phyloP scores from a whole-genome alignment of 2,888 invertebrate genomes.

The Muscina levida region DNA sequence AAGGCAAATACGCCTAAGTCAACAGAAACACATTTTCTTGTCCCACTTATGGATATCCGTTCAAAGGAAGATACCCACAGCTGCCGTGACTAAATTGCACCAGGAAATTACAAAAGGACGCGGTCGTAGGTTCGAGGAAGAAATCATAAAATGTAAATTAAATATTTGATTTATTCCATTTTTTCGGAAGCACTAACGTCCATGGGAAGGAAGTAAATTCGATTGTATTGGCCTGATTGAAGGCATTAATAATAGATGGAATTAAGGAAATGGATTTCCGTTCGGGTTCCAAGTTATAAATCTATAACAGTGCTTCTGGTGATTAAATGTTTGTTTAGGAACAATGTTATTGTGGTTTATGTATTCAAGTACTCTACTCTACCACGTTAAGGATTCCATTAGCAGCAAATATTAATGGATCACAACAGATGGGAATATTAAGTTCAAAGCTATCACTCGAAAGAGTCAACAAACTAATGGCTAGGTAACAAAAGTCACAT shows the following conservation, averaged over 20 bases:
- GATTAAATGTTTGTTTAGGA: not conserved
- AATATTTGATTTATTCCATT: constrained; percentile 7
- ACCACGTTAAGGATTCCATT: no score
- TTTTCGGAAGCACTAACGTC: not conserved
- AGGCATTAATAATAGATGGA: not conserved
- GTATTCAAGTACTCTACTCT: no score
- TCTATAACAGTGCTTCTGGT: no score
- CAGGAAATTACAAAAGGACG: not conserved
- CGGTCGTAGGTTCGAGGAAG: not conserved
- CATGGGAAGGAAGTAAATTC: not conserved
- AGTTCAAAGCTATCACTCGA: no score
- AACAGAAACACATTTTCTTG: constrained; percentile 13
- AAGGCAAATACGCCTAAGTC: constrained; percentile 20
- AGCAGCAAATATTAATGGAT: no score
- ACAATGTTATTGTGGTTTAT: no score
- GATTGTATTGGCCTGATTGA: not conserved
- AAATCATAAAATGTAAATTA: constrained; percentile 20
- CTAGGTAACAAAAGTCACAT: no score
- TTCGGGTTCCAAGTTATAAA: no score
- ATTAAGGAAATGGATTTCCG: not conserved
- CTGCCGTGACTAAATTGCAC: not conserved
- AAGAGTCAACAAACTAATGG: no score
- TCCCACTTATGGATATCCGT: constrained; percentile 49
- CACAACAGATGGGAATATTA: no score
- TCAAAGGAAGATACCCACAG: not conserved